Percentiles rank a stretch among this genome's conserved stretches.
Conservation (phyloP, 2,888 invertebrate species). For the Eremobia ochroleuca region DNA sequence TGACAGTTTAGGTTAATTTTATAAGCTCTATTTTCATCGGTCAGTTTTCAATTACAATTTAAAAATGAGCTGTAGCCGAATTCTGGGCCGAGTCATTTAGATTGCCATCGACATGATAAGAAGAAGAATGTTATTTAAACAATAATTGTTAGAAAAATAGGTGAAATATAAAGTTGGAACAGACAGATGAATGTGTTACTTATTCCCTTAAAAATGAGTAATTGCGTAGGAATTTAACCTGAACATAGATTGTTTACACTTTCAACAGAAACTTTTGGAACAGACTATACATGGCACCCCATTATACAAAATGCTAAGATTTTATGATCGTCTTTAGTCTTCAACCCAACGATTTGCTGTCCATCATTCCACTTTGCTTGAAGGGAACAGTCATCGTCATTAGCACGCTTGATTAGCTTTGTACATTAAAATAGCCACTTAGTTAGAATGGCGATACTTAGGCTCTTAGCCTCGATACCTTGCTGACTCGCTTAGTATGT, state of each 20-base stretch:
- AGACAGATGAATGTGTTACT: neutral
- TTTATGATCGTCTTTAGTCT: constrained; percentile 25
- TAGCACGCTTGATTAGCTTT: constrained; percentile 39
- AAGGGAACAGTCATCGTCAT: constrained; percentile 46
- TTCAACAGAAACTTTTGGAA: neutral
- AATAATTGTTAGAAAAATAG: neutral
- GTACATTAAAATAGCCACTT: constrained; percentile 31
- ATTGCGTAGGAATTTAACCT: neutral
- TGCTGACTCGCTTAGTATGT: neutral
- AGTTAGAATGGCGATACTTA: constrained; percentile 1
- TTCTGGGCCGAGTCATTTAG: neutral
- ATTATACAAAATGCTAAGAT: constrained; percentile 56
- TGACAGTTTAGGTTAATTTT: neutral
- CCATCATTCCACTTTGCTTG: constrained; percentile 20
- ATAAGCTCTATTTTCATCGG: too few species aligned
- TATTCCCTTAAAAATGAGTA: neutral
- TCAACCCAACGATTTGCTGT: constrained; percentile 27
- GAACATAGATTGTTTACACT: neutral
- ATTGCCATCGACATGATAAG: neutral
- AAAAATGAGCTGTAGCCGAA: neutral
- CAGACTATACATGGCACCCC: constrained; percentile 16
- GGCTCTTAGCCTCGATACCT: neutral
- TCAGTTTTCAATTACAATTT: neutral
- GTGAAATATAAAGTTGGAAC: neutral
- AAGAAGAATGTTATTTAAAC: neutral